A percentile compares a stretch with the other conserved stretches of the same genome.
These are phyloP conservation scores for Sipha maydis DNA, from an alignment of 2,888 invertebrate species.

Conservation along the genomic window DNA sequence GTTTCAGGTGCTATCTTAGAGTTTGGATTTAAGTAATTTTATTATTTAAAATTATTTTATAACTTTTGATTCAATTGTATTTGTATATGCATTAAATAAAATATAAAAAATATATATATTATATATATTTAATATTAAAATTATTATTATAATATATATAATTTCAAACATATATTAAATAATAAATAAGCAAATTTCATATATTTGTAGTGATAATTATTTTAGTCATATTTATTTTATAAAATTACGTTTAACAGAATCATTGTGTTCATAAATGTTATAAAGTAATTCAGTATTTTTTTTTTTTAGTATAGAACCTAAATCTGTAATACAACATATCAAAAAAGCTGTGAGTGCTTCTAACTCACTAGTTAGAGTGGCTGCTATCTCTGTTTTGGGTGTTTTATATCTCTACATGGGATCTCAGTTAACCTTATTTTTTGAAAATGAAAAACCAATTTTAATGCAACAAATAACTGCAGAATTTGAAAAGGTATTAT, in stretches of 20 bases:
- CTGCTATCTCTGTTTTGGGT: conserved; percentile 80
- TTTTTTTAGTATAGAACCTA: conserved; percentile 74
- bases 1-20: conserved; percentile 81
- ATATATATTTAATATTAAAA: too few species aligned
- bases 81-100: too few species aligned
- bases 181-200: too few species aligned
- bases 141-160: too few species aligned
- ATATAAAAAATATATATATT: too few species aligned
- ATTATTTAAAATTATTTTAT: neutral
- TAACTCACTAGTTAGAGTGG: conserved; percentile 84
- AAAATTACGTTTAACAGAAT: too few species aligned
- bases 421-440: conserved; percentile 77
- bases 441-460: conserved; percentile 87
- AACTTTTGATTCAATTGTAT: too few species aligned
- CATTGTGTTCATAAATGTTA: neutral
- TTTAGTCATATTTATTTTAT: too few species aligned
- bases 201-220: neutral
- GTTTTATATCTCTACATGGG: conserved; percentile 86
- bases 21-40: conserved; percentile 83
- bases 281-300: conserved; percentile 18
- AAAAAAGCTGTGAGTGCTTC: conserved; percentile 87
- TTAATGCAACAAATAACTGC: conserved; percentile 84
- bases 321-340: conserved; percentile 78
- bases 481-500: conserved; percentile 79
- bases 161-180: too few species aligned